phyloP scores from a whole-genome alignment of 2,888 invertebrate genomes.

The Athetis lepigone region DNA sequence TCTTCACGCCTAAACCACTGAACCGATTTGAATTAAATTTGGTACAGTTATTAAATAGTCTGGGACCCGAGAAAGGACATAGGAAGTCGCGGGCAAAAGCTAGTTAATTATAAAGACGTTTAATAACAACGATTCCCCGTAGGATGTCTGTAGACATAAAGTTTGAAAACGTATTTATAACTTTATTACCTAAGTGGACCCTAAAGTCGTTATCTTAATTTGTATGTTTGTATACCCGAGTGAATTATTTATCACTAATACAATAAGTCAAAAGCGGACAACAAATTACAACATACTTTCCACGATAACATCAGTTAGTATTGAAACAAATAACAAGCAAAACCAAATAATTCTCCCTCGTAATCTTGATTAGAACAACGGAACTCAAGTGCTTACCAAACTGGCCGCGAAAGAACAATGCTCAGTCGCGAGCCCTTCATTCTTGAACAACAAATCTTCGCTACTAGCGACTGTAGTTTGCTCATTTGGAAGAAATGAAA shows the following conservation, averaged over 20 bases:
- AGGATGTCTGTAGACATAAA: conserved; percentile 22
- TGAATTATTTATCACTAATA: conserved; percentile 36
- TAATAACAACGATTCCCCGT: conserved; percentile 24
- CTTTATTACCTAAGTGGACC: conserved; percentile 34
- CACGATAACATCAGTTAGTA: conserved; percentile 59
- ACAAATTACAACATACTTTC: conserved; percentile 46
- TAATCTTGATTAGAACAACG: conserved; percentile 86
- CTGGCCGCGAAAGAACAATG: conserved; percentile 83
- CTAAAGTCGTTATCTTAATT: conserved; percentile 45
- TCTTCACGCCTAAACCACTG: too few relatives aligned
- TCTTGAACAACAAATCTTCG: conserved; percentile 87
- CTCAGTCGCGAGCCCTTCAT: conserved; percentile 84
- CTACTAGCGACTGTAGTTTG: conserved; percentile 85
- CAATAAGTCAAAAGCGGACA: conserved; percentile 39
- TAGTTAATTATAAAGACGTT: conserved; percentile 23
- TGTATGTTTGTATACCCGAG: conserved; percentile 29
- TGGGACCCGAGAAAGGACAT: too few relatives aligned
- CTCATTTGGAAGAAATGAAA: conserved; percentile 90
- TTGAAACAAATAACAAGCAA: conserved; percentile 66
- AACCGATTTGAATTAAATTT: too few relatives aligned
- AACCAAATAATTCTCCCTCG: conserved; percentile 69
- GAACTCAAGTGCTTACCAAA: conserved; percentile 86
- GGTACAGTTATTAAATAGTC: too few relatives aligned
- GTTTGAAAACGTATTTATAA: conserved; percentile 25
- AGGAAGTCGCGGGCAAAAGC: too few relatives aligned